Percentiles rank a stretch among this genome's conserved stretches.
Evolutionary conservation across 2,797 vertebrate genomes (phyloP).

Genomic region (Carduelis carduelis): DNA sequence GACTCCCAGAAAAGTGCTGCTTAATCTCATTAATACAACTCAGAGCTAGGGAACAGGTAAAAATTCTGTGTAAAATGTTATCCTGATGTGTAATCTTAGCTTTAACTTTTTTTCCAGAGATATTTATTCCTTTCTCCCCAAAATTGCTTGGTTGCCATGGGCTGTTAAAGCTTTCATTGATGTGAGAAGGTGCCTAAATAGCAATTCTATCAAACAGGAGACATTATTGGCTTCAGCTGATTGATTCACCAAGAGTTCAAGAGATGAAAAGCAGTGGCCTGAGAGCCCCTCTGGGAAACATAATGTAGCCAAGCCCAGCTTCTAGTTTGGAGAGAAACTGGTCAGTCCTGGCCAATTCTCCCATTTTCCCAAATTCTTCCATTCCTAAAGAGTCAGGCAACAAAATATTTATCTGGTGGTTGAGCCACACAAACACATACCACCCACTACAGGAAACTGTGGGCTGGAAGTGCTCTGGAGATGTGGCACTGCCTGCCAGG

Average conservation of each 20-base stretch:
- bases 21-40: background rate
- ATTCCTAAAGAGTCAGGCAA: background rate
- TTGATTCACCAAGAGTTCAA: background rate
- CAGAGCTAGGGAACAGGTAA: background rate
- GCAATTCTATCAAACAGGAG: background rate
- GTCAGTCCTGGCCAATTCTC: background rate
- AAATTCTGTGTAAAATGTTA: background rate
- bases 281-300: background rate
- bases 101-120: background rate
- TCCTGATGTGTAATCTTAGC: background rate
- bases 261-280: background rate
- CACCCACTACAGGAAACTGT: background rate
- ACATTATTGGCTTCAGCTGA: background rate
- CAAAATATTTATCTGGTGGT: background rate
- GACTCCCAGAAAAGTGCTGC: background rate
- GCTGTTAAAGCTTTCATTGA: background rate
- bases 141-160: background rate
- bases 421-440: fast-evolving
- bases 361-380: background rate
- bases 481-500: background rate
- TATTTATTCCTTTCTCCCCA: background rate
- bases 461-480: background rate
- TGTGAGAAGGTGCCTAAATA: background rate
- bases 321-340: background rate
- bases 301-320: background rate